Conservation (phyloP, 2,888 invertebrate species). For the Nomada flava region DNA sequence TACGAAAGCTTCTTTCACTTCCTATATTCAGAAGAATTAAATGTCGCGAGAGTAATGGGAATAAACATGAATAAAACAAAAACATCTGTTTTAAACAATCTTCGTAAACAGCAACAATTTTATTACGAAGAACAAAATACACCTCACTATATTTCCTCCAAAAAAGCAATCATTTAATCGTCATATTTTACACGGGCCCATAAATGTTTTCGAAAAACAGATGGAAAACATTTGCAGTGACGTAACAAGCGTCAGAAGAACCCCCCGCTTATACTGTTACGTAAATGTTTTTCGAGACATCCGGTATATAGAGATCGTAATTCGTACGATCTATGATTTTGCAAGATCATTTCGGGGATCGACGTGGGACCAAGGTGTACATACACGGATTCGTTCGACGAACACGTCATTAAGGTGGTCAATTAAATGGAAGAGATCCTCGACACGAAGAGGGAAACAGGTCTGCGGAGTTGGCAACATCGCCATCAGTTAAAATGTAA, state of each 20-base stretch:
- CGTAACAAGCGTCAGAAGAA: background rate
- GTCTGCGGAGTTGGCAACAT: constrained; percentile 82
- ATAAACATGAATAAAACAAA: too few species aligned
- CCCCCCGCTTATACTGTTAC: background rate
- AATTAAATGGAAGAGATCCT: constrained; percentile 77
- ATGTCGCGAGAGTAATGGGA: too few species aligned
- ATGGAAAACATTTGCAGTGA: background rate
- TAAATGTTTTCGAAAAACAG: background rate
- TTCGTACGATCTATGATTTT: background rate
- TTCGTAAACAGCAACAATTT: too few species aligned
- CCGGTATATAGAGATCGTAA: background rate
- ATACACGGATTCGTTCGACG: constrained; percentile 68
- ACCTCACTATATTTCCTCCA: background rate
- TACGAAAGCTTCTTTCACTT: too few species aligned
- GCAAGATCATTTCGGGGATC: background rate
- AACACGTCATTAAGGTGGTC: constrained; percentile 72
- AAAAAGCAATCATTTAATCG: background rate
- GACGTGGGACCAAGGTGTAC: constrained; percentile 39
- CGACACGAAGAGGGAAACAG: constrained; percentile 76
- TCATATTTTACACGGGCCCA: background rate
- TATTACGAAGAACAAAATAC: too few species aligned
- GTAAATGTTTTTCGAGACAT: background rate
- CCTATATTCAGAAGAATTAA: too few species aligned
- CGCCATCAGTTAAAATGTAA: constrained; percentile 82
- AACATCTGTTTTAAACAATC: too few species aligned